Conservation (phyloP, 1,140 invertebrate genomes). For the Drosophila nigromelanica region DNA sequence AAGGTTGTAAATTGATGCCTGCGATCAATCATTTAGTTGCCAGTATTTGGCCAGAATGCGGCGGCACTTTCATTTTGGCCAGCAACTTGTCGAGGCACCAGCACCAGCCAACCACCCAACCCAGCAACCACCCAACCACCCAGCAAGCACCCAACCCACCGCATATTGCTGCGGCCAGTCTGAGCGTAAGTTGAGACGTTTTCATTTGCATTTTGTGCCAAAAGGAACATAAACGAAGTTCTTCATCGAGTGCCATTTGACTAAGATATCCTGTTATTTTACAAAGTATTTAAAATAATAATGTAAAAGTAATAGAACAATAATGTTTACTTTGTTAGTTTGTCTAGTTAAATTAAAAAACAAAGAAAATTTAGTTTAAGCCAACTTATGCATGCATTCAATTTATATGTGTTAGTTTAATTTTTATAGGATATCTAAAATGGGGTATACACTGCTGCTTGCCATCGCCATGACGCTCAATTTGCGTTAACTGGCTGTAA, state of each 20-base stretch:
- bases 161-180: conserved; percentile 18
- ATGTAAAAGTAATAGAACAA: too few relatives aligned
- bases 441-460: neutral
- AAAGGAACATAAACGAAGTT: conserved; percentile 45
- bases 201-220: conserved; percentile 73
- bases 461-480: conserved; percentile 49
- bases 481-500: conserved; percentile 73
- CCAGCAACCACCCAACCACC: neutral
- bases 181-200: conserved; percentile 74
- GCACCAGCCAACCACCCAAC: neutral
- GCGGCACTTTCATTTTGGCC: conserved; percentile 35
- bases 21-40: conserved; percentile 71
- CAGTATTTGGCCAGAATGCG: conserved; percentile 24
- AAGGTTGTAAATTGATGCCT: conserved; percentile 74
- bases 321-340: too few relatives aligned
- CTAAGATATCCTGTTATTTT: conserved; percentile 2
- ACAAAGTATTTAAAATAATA: too few relatives aligned
- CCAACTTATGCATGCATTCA: too few relatives aligned
- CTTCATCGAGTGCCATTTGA: neutral
- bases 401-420: neutral
- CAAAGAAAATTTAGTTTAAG: too few relatives aligned
- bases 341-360: too few relatives aligned
- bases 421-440: conserved; percentile 6
- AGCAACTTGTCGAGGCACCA: conserved; percentile 7
- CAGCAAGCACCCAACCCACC: neutral